Percentiles rank a stretch among this genome's conserved stretches.
Conservation (phyloP, 2,888 invertebrate species). For the Heterodera filipjevi region DNA sequence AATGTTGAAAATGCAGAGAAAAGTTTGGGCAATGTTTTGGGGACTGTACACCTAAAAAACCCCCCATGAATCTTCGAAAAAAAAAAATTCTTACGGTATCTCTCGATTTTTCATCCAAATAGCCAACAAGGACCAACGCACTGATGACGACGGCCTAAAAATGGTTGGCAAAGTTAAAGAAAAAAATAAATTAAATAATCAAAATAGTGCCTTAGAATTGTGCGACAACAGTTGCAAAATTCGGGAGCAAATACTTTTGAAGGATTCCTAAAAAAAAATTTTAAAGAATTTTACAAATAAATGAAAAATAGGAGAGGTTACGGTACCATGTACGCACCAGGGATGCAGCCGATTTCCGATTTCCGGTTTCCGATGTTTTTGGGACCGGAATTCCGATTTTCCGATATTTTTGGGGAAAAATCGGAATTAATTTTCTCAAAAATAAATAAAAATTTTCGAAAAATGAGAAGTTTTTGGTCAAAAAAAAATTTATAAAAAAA, state of each 20-base stretch:
- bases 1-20: conserved; percentile 68
- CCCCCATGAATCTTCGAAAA: neutral
- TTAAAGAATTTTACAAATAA: no score
- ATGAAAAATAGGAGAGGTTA: no score
- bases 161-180: conserved; percentile 47
- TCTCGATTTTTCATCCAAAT: conserved; percentile 41
- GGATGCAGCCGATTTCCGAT: no score
- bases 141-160: conserved; percentile 57
- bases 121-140: conserved; percentile 56
- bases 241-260: conserved; percentile 48
- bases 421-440: no score
- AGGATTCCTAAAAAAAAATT: conserved; percentile 43
- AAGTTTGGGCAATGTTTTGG: conserved; percentile 66
- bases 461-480: no score
- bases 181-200: neutral
- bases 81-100: conserved; percentile 25
- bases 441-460: no score
- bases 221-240: conserved; percentile 45
- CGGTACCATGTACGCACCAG: no score
- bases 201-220: conserved; percentile 6
- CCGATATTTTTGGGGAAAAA: no score
- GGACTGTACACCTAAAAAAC: conserved; percentile 53
- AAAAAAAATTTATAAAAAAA: no score
- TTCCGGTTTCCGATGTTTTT: no score
- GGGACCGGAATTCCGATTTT: no score